Evolutionary conservation across 2,797 vertebrate genomes (phyloP).

Genomic region (Hydrolagus colliei): DNA sequence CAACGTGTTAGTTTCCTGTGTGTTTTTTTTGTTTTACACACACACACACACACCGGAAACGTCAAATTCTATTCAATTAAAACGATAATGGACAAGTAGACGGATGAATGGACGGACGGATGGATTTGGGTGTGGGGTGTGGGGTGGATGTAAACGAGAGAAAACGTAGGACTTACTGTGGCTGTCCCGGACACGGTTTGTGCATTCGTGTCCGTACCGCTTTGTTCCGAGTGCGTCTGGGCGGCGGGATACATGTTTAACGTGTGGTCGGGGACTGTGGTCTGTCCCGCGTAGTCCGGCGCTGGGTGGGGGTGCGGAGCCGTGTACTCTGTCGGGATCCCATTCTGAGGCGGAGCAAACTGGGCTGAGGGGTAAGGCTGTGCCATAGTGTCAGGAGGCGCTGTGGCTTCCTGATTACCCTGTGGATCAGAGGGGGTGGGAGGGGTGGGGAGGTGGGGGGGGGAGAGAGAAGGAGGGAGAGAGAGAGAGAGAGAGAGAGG

Average conservation of each 20-base stretch:
- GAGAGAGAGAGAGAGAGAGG: background rate
- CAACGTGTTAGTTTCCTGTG: too few relatives aligned
- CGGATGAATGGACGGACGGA: too few relatives aligned
- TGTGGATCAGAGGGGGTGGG: conserved; percentile 44
- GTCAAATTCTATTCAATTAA: too few relatives aligned
- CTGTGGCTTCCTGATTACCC: conserved; percentile 92
- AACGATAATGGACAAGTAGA: too few relatives aligned
- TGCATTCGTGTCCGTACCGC: conserved; percentile 67
- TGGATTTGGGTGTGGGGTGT: too few relatives aligned
- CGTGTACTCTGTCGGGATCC: conserved; percentile 82
- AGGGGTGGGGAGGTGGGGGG: conserved; percentile 24
- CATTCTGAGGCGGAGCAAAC: conserved; percentile 81
- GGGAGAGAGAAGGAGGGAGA: background rate
- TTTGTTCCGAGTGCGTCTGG: conserved; percentile 82
- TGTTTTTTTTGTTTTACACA: too few relatives aligned
- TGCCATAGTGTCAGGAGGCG: conserved; percentile 88
- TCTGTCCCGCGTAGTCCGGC: conserved; percentile 80
- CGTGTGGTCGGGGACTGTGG: conserved; percentile 77
- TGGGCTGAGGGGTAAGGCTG: conserved; percentile 86
- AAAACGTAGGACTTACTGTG: conserved; percentile 72
- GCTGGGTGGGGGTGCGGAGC: conserved; percentile 78
- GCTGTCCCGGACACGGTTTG: conserved; percentile 86
- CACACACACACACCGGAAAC: too few relatives aligned
- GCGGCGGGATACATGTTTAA: conserved; percentile 85
- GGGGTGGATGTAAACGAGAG: background rate